These are phyloP conservation scores for Trachemys scripta DNA, from an alignment of 2,113 vertebrate species.

Conservation along the genomic window DNA sequence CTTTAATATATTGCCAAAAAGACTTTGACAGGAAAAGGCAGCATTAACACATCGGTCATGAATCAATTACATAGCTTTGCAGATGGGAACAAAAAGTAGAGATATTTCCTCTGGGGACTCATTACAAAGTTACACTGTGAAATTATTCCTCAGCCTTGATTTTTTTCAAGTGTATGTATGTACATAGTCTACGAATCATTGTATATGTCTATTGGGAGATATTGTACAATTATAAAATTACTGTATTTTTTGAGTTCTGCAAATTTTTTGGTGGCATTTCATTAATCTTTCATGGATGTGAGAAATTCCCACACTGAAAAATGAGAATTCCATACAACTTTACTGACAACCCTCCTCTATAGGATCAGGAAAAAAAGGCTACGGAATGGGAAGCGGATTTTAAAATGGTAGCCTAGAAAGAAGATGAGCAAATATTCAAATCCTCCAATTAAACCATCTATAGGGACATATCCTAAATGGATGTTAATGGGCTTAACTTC, in stretches of 20 bases:
- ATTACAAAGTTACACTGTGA: conserved; percentile 49
- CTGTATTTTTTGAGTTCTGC: background rate
- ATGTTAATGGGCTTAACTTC: background rate
- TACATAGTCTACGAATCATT: background rate
- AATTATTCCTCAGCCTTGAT: conserved; percentile 50
- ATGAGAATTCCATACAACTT: background rate
- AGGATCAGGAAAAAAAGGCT: background rate
- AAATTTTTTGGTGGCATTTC: background rate
- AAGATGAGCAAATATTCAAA: background rate
- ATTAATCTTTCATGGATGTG: background rate
- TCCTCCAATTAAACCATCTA: background rate
- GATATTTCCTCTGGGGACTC: conserved; percentile 45
- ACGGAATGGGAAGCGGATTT: background rate
- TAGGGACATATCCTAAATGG: background rate
- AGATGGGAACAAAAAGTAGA: conserved; percentile 55
- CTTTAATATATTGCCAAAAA: conserved; percentile 52
- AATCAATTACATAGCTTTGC: conserved; percentile 62
- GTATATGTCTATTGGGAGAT: conserved; percentile 2
- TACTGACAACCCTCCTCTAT: background rate
- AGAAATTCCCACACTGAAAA: background rate
- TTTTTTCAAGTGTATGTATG: background rate
- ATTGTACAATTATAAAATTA: background rate
- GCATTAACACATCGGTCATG: conserved; percentile 49
- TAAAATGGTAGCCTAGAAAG: background rate
- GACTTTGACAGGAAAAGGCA: conserved; percentile 31